Conservation (phyloP, 2,113 vertebrate species). For the Chaetorhynchus papuensis region DNA sequence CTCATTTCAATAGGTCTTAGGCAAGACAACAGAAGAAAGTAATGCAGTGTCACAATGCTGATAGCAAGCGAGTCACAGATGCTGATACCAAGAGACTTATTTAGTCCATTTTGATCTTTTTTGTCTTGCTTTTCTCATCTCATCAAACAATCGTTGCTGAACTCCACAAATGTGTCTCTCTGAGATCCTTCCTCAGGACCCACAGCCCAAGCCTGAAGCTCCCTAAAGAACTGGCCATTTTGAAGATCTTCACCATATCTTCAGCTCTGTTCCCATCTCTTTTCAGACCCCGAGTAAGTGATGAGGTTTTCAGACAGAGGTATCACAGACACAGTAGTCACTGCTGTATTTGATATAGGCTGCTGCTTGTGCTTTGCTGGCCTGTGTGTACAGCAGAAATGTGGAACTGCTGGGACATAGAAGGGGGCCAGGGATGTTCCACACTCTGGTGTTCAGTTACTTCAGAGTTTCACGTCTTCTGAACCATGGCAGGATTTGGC, state of each 20-base stretch:
- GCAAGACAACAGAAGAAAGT: not conserved
- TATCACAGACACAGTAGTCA: not conserved
- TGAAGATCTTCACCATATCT: not conserved
- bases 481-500: not conserved
- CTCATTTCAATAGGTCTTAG: not conserved
- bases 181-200: not conserved
- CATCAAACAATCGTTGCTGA: not conserved
- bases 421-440: not conserved
- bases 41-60: constrained; percentile 9
- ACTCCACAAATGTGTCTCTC: not conserved
- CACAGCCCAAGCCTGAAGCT: not conserved
- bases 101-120: constrained; percentile 6
- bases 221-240: not conserved
- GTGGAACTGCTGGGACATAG: not conserved
- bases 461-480: not conserved
- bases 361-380: not conserved
- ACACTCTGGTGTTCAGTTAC: not conserved
- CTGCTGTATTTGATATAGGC: not conserved
- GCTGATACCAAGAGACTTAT: constrained; percentile 31
- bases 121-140: constrained; percentile 14
- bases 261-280: not conserved
- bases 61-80: not conserved
- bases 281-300: not conserved
- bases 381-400: not conserved
- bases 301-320: not conserved